Percentiles rank a stretch among this genome's conserved stretches.
Conservation (phyloP, 1,140 invertebrate species). For the Papilio glaucus region DNA sequence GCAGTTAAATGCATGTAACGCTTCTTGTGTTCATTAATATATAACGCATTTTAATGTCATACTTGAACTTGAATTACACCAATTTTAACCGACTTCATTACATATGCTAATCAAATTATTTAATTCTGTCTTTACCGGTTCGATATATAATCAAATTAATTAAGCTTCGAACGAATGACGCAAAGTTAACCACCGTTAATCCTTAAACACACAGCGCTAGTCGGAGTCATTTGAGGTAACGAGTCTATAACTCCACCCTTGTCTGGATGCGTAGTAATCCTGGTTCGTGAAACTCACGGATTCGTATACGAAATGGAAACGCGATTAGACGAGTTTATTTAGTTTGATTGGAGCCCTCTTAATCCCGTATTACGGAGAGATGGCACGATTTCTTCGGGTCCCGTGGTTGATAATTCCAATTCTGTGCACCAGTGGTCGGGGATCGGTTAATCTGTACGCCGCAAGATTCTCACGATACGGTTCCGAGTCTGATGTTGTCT, state of each 20-base stretch:
- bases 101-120: too few relatives aligned
- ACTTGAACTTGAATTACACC: too few relatives aligned
- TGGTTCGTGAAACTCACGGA: slow-evolving; percentile 67
- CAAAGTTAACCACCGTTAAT: slow-evolving; percentile 42
- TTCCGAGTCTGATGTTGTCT: slow-evolving; percentile 80
- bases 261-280: slow-evolving; percentile 72
- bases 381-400: slow-evolving; percentile 79
- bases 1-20: too few relatives aligned
- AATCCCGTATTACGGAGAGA: slow-evolving; percentile 76
- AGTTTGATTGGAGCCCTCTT: slow-evolving; percentile 77
- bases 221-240: slow-evolving; percentile 70
- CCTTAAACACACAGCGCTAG: slow-evolving; percentile 50
- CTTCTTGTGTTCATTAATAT: too few relatives aligned
- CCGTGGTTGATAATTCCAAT: slow-evolving; percentile 76
- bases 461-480: slow-evolving; percentile 74
- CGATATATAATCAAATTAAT: slow-evolving; percentile 24
- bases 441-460: slow-evolving; percentile 76
- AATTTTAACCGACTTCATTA: too few relatives aligned
- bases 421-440: slow-evolving; percentile 58
- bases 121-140: neutral
- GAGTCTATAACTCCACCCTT: slow-evolving; percentile 72
- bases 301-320: slow-evolving; percentile 76
- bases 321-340: slow-evolving; percentile 78
- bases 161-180: slow-evolving; percentile 35
- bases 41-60: too few relatives aligned